Percentiles rank a stretch among this genome's conserved stretches.
Evolutionary conservation across 2,797 vertebrate species (phyloP).

Genomic region (Pelochelys cantorii): DNA sequence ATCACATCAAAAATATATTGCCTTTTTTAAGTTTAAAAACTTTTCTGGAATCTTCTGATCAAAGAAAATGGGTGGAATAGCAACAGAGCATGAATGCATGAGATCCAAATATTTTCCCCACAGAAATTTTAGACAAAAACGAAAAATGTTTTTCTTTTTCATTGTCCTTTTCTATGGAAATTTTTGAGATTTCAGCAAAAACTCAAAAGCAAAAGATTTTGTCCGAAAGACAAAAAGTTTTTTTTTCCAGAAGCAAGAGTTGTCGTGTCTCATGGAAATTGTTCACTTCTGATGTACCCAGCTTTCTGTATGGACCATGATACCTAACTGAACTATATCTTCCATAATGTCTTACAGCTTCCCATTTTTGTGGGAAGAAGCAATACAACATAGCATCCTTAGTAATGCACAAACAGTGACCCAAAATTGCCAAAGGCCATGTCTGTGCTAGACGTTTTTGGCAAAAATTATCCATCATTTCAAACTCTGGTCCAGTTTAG

Average conservation of each 20-base stretch:
- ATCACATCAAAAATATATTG: neutral
- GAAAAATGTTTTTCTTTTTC: neutral
- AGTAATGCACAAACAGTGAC: neutral
- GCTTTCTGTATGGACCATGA: neutral
- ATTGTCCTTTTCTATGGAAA: no score
- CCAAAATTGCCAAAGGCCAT: neutral
- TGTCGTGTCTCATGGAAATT: neutral
- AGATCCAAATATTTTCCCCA: neutral
- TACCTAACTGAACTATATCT: neutral
- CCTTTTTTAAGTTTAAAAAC: neutral
- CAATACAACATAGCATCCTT: neutral
- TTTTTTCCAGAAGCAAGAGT: neutral
- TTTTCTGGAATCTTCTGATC: neutral
- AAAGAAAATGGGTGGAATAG: neutral
- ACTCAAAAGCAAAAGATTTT: neutral
- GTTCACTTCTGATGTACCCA: neutral
- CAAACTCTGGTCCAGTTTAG: neutral
- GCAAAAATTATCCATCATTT: neutral
- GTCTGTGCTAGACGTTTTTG: neutral
- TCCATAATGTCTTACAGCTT: neutral
- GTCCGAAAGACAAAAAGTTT: no score
- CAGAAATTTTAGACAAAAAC: neutral
- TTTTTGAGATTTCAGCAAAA: neutral
- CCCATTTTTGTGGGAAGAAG: neutral
- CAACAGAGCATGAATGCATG: neutral